Evolutionary conservation across 2,797 vertebrate genomes (phyloP), one percentile per base, ranked within the genome.

Genomic region (Cyprinodon diabolis): DNA sequence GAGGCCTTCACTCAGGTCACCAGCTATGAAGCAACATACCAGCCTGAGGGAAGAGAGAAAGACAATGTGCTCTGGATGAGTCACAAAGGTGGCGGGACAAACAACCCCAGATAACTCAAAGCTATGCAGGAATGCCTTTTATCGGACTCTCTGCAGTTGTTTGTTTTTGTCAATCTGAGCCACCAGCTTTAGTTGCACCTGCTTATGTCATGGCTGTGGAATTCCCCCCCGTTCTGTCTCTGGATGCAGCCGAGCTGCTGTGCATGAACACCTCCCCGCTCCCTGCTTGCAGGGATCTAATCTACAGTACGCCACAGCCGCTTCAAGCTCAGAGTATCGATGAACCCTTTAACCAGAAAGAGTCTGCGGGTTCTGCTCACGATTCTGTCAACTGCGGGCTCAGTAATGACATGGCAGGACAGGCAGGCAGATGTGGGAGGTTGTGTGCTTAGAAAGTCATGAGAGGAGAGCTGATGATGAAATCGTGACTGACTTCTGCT

Each of bases 111-210:
- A 86, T 82, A 72, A 80, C 72, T 65, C 58, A 68, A 40, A 88
- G 65, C 75, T 82, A 76, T 85, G 81, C 73, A 89, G 84, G 88
- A 91, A 91, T 91, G 84, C 66, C 74, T 92, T 84, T 90, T 74
- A 91, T 83, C 66, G 54, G 4, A 10, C 37, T 9, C 56, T 68
- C 45, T 76, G 73, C 56, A 82, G 66, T 47, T 47, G 4, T 7
- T 1, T 47, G 4, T 7, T 1, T 75, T 57, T 65, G 65, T 75
- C 40, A 73, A 86, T 88, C 70, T 84, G 76, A 30, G 66, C 83
- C 75, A 72, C 58, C 54, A 23, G 48, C 75, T 67, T 80, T 17
- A 13, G 74, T 82, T 74, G 72, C 83, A 91, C 90, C 87, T 91
- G 78, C 70, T 77, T 40, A 84, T 25, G 78, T 86, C 79, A 91